These are phyloP conservation scores for Motacilla alba DNA, from an alignment of 2,113 vertebrate species.

Conservation along the genomic window DNA sequence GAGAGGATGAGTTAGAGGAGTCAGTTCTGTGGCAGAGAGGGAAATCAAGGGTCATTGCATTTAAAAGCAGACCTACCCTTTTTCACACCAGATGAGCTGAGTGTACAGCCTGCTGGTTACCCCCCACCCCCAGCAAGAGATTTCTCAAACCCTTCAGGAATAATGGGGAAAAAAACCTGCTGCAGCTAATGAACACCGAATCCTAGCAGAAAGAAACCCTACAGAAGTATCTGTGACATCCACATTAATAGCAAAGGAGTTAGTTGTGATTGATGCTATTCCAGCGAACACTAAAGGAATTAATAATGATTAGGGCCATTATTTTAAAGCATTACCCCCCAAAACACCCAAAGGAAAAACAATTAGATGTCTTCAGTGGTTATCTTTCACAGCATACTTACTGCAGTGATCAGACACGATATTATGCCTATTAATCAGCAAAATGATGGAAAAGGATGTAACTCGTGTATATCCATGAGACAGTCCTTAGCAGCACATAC, in stretches of 20 bases:
- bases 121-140: neutral
- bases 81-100: neutral
- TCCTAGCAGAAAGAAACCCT: conserved; percentile 47
- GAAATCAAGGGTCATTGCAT: neutral
- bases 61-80: neutral
- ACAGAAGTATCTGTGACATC: conserved; percentile 62
- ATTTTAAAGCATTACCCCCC: conserved; percentile 61
- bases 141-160: conserved; percentile 8
- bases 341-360: conserved; percentile 53
- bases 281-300: conserved; percentile 64
- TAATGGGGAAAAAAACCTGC: neutral
- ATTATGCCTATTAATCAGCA: conserved; percentile 69
- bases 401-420: conserved; percentile 63
- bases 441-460: conserved; percentile 54
- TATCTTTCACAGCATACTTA: conserved; percentile 68
- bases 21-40: neutral
- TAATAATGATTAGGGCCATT: conserved; percentile 72
- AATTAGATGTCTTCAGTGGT: conserved; percentile 67
- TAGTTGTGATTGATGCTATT: conserved; percentile 69
- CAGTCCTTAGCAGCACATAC: neutral
- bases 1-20: neutral
- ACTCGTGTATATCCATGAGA: conserved; percentile 7
- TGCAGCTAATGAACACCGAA: conserved; percentile 54
- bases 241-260: conserved; percentile 67
- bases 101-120: neutral